Percentiles rank a stretch among this genome's conserved stretches.
These are phyloP conservation scores for Spilarctia lutea DNA, from an alignment of 2,888 invertebrate genomes.

Conservation along the genomic window DNA sequence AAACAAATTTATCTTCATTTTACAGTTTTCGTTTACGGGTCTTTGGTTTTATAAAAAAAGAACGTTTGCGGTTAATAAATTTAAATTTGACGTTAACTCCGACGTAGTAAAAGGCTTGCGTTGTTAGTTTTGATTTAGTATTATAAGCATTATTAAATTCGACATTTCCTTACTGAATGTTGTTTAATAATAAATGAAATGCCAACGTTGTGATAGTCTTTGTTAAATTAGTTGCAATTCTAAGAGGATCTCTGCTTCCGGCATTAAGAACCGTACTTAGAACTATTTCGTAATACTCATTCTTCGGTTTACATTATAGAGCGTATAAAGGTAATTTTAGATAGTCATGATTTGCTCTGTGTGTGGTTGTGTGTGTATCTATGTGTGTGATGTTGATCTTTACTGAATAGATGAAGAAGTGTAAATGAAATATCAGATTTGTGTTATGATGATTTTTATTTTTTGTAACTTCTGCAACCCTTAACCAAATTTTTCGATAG, in stretches of 20 bases:
- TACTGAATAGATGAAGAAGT: background rate
- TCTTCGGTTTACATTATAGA: background rate
- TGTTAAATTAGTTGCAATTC: background rate
- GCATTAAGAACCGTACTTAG: conserved; percentile 6
- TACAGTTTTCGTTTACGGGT: background rate
- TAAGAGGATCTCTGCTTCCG: conserved; percentile 7
- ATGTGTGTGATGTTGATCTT: background rate
- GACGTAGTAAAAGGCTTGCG: background rate
- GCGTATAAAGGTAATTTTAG: background rate
- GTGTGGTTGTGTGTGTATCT: background rate
- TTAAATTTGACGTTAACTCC: background rate
- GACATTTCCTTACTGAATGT: background rate
- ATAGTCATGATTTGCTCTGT: background rate
- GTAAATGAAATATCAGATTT: background rate
- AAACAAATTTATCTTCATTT: background rate
- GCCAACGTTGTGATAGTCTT: background rate
- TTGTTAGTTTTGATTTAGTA: background rate
- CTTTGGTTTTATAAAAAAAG: background rate
- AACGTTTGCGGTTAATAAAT: background rate
- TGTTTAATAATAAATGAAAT: conserved; percentile 1
- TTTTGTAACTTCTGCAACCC: background rate
- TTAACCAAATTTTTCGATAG: too few relatives aligned
- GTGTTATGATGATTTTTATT: background rate
- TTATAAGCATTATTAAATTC: background rate
- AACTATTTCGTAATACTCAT: background rate